Conservation (phyloP, 2,888 invertebrate genomes). For the Podotricha telesiphe region DNA sequence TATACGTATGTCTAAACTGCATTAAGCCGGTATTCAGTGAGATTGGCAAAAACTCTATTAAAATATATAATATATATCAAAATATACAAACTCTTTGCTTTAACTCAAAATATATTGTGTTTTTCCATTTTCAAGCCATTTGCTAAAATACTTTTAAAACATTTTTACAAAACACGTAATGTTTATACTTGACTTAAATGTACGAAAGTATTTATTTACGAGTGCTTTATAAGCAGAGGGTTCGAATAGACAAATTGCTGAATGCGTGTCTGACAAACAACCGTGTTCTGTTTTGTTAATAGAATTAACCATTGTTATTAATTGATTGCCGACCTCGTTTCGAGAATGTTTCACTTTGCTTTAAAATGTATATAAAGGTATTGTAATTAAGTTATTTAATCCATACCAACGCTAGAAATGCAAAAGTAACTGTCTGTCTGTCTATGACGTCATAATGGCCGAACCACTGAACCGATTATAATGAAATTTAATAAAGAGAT, state of each 20-base stretch:
- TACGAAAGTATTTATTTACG: constrained; percentile 18
- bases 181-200: not conserved
- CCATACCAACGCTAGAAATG: too few relatives aligned
- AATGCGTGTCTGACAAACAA: constrained; percentile 45
- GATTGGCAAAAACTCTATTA: too few relatives aligned
- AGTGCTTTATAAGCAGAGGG: constrained; percentile 33
- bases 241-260: constrained; percentile 33
- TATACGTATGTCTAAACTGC: too few relatives aligned
- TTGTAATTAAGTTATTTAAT: not conserved
- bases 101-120: too few relatives aligned
- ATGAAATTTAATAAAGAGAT: too few relatives aligned
- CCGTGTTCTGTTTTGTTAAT: constrained; percentile 57
- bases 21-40: too few relatives aligned
- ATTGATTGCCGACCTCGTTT: constrained; percentile 49
- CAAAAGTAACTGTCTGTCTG: too few relatives aligned
- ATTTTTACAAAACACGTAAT: not conserved
- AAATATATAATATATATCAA: too few relatives aligned
- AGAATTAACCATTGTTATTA: constrained; percentile 71
- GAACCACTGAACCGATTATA: too few relatives aligned
- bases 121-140: not conserved
- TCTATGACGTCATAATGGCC: too few relatives aligned
- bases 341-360: not conserved
- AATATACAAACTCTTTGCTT: too few relatives aligned
- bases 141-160: not conserved
- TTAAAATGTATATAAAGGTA: not conserved